A percentile compares a stretch with the other conserved stretches of the same genome.
phyloP scores from a whole-genome alignment of 2,113 vertebrate genomes.

The Hippoglossus stenolepis region DNA sequence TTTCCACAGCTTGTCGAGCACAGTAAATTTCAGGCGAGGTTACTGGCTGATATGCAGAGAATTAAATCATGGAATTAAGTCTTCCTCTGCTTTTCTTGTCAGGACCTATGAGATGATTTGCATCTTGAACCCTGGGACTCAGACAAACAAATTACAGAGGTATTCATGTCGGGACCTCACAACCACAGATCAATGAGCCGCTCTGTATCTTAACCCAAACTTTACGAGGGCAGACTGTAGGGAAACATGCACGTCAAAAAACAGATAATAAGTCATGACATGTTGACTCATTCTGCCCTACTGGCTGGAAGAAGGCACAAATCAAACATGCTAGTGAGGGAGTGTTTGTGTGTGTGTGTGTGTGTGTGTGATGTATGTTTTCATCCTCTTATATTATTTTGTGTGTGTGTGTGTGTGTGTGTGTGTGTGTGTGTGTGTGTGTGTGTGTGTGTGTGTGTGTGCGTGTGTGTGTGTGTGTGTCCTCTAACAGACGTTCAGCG shows the following conservation, averaged over 20 bases:
- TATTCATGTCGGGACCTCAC: not conserved
- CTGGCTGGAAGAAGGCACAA: conserved; percentile 41
- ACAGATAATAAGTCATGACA: conserved; percentile 70
- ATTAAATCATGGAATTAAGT: conserved; percentile 21
- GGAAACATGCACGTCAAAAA: conserved; percentile 54
- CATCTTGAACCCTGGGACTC: conserved; percentile 9
- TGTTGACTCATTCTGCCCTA: conserved; percentile 68
- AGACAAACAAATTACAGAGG: conserved; percentile 47
- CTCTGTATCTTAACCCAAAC: conserved; percentile 37
- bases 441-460: conserved; percentile 18
- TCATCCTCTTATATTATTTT: conserved; percentile 21
- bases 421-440: conserved; percentile 10
- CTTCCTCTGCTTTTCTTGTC: conserved; percentile 17
- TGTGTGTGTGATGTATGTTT: conserved; percentile 19
- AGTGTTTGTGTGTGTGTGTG: conserved; percentile 12
- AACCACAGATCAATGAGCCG: conserved; percentile 14
- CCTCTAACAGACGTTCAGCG: conserved; percentile 38
- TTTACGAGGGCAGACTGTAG: conserved; percentile 40
- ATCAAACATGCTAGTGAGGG: conserved; percentile 45
- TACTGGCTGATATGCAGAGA: conserved; percentile 2
- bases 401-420: conserved; percentile 12
- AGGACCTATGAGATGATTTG: conserved; percentile 15
- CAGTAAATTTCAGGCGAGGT: not conserved
- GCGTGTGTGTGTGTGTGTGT: conserved; percentile 10
- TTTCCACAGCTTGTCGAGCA: not conserved